Conservation (phyloP, 2,797 vertebrate genomes). For the Smutsia temminckii region DNA sequence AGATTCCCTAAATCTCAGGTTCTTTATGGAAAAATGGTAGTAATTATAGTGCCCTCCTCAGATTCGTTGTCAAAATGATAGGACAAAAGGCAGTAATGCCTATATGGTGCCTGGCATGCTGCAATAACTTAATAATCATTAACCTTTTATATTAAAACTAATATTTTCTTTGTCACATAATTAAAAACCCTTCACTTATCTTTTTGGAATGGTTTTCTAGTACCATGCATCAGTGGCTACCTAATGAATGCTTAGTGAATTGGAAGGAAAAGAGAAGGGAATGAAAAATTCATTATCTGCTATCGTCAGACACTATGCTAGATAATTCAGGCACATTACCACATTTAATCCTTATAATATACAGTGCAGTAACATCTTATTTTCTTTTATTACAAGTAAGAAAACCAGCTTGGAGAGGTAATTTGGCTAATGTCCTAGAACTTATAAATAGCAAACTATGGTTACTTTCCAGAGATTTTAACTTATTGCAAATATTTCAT, state of each 20-base stretch:
- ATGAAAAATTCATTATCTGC: not conserved
- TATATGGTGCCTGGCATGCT: not conserved
- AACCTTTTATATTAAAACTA: not conserved
- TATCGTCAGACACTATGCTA: not conserved
- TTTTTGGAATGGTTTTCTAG: not conserved
- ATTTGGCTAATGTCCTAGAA: not conserved
- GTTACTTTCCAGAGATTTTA: not conserved
- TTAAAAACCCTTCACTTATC: not conserved
- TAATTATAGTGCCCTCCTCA: not conserved
- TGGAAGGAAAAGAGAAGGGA: not conserved
- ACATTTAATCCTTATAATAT: not conserved
- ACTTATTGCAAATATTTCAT: not conserved
- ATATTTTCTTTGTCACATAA: not conserved
- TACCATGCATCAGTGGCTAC: not conserved
- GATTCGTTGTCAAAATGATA: not conserved
- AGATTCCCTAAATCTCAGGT: not conserved
- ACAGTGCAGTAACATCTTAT: not conserved
- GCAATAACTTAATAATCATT: not conserved
- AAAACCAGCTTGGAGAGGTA: not conserved
- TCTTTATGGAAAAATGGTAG: not conserved
- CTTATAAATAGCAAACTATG: not conserved
- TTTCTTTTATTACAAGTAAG: not conserved
- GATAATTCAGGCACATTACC: not conserved
- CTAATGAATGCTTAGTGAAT: not conserved
- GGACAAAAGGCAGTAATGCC: not conserved